Evolutionary conservation across 1,140 invertebrate species (phyloP), one percentile per base, ranked within the genome.

Genomic region (Hormaphis cornu): DNA sequence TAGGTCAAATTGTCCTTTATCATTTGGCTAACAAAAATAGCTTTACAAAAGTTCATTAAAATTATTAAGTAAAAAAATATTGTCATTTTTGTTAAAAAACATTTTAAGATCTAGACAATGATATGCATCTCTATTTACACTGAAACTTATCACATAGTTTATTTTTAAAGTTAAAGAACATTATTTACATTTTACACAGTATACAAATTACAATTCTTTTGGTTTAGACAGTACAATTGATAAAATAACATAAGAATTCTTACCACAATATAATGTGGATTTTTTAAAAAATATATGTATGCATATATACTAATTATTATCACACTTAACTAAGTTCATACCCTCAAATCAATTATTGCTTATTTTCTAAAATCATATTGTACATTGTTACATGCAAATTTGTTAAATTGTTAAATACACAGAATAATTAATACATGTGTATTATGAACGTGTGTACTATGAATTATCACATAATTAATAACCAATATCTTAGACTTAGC

Each of bases 31-130:
- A 66, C 61, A 66, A 66, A 66, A 66, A 66, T 66, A 66, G 44
- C 61, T 66, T 26, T 66, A 66, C 46, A 66, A 66, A 66, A 50
- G 35, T 66, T 66, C 44, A 50, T 48, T n/a, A n/a, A n/a, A n/a
- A n/a, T n/a, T n/a, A 66, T 48, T 33, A 48, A 66, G 61, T 66
- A 66, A 66, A 66, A 66, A 66, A 66, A 66, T 66, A 66, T 66
- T 48, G 61, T 66, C 61, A 66, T 48, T 48, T 66, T 48, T 48
- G 28, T 66, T 50, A 35, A 30, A n/a, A 46, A 63, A 46, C 28
- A 48, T 7, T 46, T 48, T 35, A 50, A 66, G 61, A 66, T 66
- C 61, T 66, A 66, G 20, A 66, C 50, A 28, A 63, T 46, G 61
- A 66, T 66, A 66, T 48, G 61, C 61, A 66, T 44, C 61, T 30